Evolutionary conservation across 2,888 invertebrate species (phyloP), one percentile per base, ranked within the genome.

Genomic region (Andrena bicolor): DNA sequence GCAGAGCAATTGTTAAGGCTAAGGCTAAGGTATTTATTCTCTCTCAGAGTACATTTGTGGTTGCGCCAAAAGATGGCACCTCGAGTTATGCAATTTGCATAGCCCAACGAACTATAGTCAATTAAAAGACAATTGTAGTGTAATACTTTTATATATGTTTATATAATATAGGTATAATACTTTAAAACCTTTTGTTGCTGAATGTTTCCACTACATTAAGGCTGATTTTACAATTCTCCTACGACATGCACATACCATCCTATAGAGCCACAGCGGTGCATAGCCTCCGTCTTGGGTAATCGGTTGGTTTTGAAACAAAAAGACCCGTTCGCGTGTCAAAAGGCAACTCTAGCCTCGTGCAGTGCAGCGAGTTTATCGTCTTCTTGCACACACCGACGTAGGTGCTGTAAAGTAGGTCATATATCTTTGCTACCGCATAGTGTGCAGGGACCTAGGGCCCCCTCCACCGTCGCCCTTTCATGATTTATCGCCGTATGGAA

Each of bases 341-440:
- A 60, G 71, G 79, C 58, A 76, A 75, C 76, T 75, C 13, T 32
- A 49, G 49, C 64, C 68, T 58, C 35, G 72, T 65, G 69, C 63
- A 16, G 28, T 56, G 53, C 82, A 78, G 81, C 75, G 84, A 89
- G 90, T 87, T 87, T 90, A 91, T 90, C 87, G 88, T 77, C 48
- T 65, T 83, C 76, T 83, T 86, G 80, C 84, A 78, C 85, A 88
- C 85, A 85, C 79, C 84, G 86, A 82, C 85, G 84, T 88, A 88
- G 82, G 83, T 80, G 86, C 88, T 82, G 83, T 86, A 86, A 91
- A 91, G 82, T 90, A 86, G 88, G 89, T 86, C 89, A 86, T 90
- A 90, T 89, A 90, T 91, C 90, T 90, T 88, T 83, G 86, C 88
- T 85, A 72, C 82, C 76, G 83, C 80, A 71, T 81, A 81, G 80